Conservation (phyloP, 2,888 invertebrate species). For the Caenorhabditis becei region DNA sequence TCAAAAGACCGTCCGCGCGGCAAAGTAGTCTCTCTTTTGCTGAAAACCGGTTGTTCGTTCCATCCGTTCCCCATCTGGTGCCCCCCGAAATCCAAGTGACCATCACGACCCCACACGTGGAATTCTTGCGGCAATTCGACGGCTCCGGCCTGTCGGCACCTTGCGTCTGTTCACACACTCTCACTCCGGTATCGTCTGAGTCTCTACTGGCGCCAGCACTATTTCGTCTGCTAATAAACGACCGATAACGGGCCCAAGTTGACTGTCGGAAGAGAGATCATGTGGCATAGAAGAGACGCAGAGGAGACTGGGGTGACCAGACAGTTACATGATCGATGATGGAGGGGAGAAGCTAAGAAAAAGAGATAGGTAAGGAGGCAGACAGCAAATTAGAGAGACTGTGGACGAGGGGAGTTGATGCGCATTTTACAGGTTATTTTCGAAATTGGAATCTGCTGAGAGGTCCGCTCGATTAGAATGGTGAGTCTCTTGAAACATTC, state of each 20-base stretch:
- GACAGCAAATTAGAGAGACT: constrained; percentile 24
- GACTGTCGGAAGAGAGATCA: constrained; percentile 34
- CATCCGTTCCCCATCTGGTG: not conserved
- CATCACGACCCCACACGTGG: constrained; percentile 1
- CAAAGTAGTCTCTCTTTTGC: too few relatives aligned
- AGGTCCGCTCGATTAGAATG: not conserved
- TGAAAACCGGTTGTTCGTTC: not conserved
- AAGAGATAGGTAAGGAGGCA: constrained; percentile 15
- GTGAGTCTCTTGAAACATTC: constrained; percentile 13
- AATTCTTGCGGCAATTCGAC: constrained; percentile 17
- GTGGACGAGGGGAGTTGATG: constrained; percentile 5
- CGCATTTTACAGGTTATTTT: constrained; percentile 44
- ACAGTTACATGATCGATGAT: constrained; percentile 26
- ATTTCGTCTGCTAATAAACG: constrained; percentile 44
- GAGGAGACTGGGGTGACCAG: constrained; percentile 7
- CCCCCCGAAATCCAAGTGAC: not conserved
- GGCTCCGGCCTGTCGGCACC: constrained; percentile 44
- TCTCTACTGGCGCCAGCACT: constrained; percentile 15
- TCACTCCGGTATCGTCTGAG: constrained; percentile 3
- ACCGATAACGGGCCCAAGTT: constrained; percentile 48
- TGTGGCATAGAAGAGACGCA: constrained; percentile 20
- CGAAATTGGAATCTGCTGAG: not conserved
- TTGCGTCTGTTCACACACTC: constrained; percentile 22
- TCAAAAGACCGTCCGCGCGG: too few relatives aligned
- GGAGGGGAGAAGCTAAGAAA: constrained; percentile 36